Base-by-base conservation (phyloP, 2,888 invertebrate species). In the Diaperis boleti region DNA sequence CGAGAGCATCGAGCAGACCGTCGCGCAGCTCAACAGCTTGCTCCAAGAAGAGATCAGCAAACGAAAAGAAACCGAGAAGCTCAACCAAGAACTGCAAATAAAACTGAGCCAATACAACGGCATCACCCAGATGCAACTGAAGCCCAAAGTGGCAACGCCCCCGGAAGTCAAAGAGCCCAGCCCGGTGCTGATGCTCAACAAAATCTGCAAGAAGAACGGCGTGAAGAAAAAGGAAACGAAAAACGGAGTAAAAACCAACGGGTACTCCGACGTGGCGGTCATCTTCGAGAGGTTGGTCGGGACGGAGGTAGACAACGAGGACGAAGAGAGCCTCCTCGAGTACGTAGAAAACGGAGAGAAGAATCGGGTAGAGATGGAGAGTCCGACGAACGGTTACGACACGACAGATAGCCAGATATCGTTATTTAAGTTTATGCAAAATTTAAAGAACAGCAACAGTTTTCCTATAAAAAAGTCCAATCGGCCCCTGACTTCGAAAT, bases 31-130 rank as follows among this genome's bases (percentile, higher is more conserved):
- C 11, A 87, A 88, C 72, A 85, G 86, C 56, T 86, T 88, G 77
- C 76, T 89, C 2, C 85, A 86, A 64, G 85, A 85, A 35, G 89
- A 89, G 78, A 86, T 86, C 29, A 82, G 83, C 0, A 84, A 86
- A 68, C 82, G 89, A n/a, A 85, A 85, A 66, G 85, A 88, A 75
- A 84, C 87, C 1, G 89, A 89, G 73, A 85, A 85, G 69, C 76
- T 87, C 20, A 89, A 88, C 73, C 80, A 83, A 62, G 86, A 86
- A 72, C 81, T 90, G 2, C 85, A 87, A 49, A 81, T 84, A 11
- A 87, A 88, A 78, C 83, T 89, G 73, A 83, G 86, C 69, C 82
- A 84, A 56, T 81, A 86, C 5, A 84, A 33, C 26, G 17, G 29
- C 5, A 11, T 39, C 3, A 17, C 22, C 11, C 18, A 47, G 44